A percentile compares a stretch with the other conserved stretches of the same genome.
phyloP scores from a whole-genome alignment of 2,113 vertebrate species.

The Plecotus auritus region DNA sequence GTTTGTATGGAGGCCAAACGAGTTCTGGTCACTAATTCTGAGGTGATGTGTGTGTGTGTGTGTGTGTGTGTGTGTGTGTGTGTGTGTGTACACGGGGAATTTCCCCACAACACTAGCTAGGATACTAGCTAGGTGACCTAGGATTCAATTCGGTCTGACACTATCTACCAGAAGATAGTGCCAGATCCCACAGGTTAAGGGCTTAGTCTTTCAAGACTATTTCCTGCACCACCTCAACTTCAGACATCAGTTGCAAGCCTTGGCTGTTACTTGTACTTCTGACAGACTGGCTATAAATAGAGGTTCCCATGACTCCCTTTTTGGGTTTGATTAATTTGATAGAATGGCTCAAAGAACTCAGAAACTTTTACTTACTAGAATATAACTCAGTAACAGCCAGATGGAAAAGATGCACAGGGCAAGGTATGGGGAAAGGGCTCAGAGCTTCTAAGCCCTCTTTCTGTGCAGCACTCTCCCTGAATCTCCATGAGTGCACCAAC shows the following conservation, averaged over 20 bases:
- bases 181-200: not conserved
- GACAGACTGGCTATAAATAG: not conserved
- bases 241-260: not conserved
- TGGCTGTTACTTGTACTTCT: not conserved
- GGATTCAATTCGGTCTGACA: not conserved
- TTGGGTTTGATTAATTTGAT: not conserved
- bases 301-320: not conserved
- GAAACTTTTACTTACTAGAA: not conserved
- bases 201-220: not conserved
- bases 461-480: too few relatives aligned
- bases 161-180: not conserved
- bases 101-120: not conserved
- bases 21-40: not conserved
- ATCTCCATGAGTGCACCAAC: not conserved
- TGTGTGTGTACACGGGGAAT: not conserved
- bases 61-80: not conserved
- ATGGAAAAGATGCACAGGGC: not conserved
- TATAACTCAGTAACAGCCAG: not conserved
- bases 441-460: not conserved
- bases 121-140: not conserved
- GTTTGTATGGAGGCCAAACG: not conserved
- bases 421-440: not conserved
- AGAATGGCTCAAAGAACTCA: not conserved
- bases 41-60: not conserved
- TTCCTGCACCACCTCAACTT: not conserved